Conservation (phyloP, 2,113 vertebrate species). For the Chaetodon auriga region DNA sequence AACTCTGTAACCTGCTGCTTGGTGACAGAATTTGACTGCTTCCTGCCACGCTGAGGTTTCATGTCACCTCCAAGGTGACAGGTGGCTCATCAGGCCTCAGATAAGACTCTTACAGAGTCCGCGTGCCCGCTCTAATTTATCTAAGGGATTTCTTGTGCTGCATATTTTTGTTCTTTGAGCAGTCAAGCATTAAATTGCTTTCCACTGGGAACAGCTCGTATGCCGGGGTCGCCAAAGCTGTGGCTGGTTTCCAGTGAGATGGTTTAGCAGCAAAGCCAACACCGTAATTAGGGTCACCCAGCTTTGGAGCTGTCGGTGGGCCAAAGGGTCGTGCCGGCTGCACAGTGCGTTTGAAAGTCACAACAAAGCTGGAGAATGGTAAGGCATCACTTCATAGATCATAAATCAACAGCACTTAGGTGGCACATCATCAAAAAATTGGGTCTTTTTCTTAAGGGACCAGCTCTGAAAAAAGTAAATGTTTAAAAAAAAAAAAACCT, state of each 20-base stretch:
- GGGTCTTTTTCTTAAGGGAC: not conserved
- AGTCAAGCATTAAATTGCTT: slow-evolving; percentile 90
- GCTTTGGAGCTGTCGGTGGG: slow-evolving; percentile 57
- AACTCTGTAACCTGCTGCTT: slow-evolving; percentile 69
- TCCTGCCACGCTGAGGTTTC: slow-evolving; percentile 74
- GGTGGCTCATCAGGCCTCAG: slow-evolving; percentile 74
- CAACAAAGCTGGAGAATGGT: slow-evolving; percentile 45
- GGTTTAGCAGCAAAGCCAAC: slow-evolving; percentile 75
- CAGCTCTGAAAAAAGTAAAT: not conserved
- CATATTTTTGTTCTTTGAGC: slow-evolving; percentile 85
- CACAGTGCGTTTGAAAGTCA: slow-evolving; percentile 69
- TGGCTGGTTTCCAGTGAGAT: slow-evolving; percentile 76
- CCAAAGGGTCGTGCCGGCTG: slow-evolving; percentile 53
- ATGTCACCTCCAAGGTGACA: slow-evolving; percentile 81
- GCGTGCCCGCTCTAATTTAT: slow-evolving; percentile 88
- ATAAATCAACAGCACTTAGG: slow-evolving; percentile 19
- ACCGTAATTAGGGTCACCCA: slow-evolving; percentile 78
- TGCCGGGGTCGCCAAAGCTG: slow-evolving; percentile 80
- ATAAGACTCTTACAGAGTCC: slow-evolving; percentile 81
- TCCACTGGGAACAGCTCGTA: slow-evolving; percentile 86
- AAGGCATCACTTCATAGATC: slow-evolving; percentile 19
- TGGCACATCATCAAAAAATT: not conserved
- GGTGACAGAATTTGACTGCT: slow-evolving; percentile 76
- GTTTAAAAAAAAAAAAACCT: not conserved
- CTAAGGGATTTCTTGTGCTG: slow-evolving; percentile 84